Conservation (phyloP, 2,888 invertebrate genomes). For the Brachyptera putata region DNA sequence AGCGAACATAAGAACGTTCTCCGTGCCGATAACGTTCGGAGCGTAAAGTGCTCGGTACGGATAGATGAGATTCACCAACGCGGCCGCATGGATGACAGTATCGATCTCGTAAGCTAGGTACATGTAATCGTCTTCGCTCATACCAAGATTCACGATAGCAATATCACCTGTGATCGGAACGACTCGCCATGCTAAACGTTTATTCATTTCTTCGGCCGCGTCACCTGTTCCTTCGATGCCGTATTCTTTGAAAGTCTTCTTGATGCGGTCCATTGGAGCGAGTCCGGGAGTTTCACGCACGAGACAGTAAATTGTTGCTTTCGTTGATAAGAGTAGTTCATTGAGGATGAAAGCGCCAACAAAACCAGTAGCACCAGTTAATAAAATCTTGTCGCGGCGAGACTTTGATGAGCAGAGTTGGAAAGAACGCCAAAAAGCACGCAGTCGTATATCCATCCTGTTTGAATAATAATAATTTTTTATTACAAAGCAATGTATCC, state of each 20-base stretch:
- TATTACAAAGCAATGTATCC: too few relatives aligned
- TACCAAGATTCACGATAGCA: constrained; percentile 35
- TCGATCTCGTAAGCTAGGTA: constrained; percentile 35
- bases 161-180: constrained; percentile 36
- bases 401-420: constrained; percentile 33
- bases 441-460: constrained; percentile 33
- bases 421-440: constrained; percentile 36
- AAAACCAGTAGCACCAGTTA: constrained; percentile 38
- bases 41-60: constrained; percentile 35
- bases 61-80: constrained; percentile 36
- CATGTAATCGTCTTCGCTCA: constrained; percentile 35
- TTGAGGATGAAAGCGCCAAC: constrained; percentile 36
- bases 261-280: constrained; percentile 32
- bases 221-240: constrained; percentile 20
- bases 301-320: constrained; percentile 35
- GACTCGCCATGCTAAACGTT: constrained; percentile 29
- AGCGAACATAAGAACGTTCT: constrained; percentile 36
- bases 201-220: constrained; percentile 19
- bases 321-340: constrained; percentile 34
- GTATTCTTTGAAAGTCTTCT: constrained; percentile 25
- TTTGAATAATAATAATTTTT: not conserved
- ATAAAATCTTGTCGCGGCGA: constrained; percentile 34
- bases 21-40: constrained; percentile 37
- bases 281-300: constrained; percentile 33
- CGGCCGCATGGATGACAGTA: constrained; percentile 37